A percentile compares a stretch with the other conserved stretches of the same genome.
Evolutionary conservation across 2,113 vertebrate genomes (phyloP).

Genomic region (Balaeniceps rex): DNA sequence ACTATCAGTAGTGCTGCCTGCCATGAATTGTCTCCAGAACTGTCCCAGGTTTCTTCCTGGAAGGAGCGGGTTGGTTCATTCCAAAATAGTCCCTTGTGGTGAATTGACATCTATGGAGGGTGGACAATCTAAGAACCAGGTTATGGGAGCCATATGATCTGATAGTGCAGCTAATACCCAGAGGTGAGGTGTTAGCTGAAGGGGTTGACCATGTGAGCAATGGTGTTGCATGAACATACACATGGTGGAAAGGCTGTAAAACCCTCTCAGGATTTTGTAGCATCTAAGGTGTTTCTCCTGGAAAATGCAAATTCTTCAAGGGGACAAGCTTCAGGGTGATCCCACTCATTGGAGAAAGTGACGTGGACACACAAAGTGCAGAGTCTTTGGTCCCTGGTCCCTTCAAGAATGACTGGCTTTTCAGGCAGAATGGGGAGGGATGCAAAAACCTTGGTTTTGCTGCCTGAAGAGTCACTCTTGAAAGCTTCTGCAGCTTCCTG

Average conservation of each 20-base stretch:
- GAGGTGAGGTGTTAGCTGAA: neutral
- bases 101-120: neutral
- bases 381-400: neutral
- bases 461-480: neutral
- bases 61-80: neutral
- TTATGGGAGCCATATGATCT: neutral
- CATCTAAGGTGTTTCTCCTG: neutral
- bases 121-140: neutral
- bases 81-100: neutral
- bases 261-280: neutral
- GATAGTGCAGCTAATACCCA: neutral
- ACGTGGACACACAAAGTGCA: neutral
- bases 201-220: neutral
- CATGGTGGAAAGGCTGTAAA: neutral
- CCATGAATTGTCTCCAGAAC: neutral
- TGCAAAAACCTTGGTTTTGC: neutral
- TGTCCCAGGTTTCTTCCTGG: neutral
- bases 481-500: neutral
- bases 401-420: neutral
- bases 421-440: neutral
- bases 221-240: neutral
- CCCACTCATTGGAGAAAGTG: neutral
- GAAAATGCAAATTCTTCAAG: neutral
- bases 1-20: neutral
- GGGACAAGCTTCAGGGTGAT: accelerated